phyloP scores from a whole-genome alignment of 2,888 invertebrate species.

The Pyrgus malvae region DNA sequence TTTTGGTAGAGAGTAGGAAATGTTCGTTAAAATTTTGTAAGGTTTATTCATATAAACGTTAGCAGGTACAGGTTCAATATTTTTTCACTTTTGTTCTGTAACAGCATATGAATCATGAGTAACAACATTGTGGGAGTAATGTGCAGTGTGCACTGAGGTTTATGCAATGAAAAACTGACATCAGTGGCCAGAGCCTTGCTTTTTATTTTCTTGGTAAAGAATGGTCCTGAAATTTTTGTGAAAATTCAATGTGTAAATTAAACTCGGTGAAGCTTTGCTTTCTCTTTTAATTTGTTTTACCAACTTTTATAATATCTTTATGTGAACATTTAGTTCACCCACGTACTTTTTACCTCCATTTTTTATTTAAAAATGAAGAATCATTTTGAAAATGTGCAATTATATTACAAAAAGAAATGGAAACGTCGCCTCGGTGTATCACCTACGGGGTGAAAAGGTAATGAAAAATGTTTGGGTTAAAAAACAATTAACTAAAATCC shows the following conservation, averaged over 20 bases:
- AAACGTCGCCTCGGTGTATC: too few species aligned
- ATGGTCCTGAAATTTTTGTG: slow-evolving; percentile 7
- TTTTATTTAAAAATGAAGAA: too few species aligned
- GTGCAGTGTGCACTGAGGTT: slow-evolving; percentile 38
- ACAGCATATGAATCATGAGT: slow-evolving; percentile 39
- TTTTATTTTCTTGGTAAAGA: background rate
- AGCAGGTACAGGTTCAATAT: too few species aligned
- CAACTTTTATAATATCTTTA: background rate
- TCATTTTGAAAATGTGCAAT: too few species aligned
- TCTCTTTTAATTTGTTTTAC: background rate
- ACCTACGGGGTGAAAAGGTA: too few species aligned
- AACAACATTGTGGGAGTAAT: slow-evolving; percentile 39
- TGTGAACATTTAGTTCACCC: background rate
- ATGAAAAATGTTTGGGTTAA: too few species aligned
- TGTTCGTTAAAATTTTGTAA: background rate
- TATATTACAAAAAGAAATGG: too few species aligned
- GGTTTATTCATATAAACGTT: background rate
- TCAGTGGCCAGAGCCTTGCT: slow-evolving; percentile 4
- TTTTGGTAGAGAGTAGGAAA: background rate
- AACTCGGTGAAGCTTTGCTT: slow-evolving; percentile 3
- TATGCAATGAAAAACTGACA: slow-evolving; percentile 25
- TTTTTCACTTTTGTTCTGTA: slow-evolving; percentile 21
- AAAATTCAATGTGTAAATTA: slow-evolving; percentile 9
- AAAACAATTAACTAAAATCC: too few species aligned
- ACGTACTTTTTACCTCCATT: too few species aligned